Conservation (phyloP, 2,888 invertebrate genomes). For the Drosophila barbarae region DNA sequence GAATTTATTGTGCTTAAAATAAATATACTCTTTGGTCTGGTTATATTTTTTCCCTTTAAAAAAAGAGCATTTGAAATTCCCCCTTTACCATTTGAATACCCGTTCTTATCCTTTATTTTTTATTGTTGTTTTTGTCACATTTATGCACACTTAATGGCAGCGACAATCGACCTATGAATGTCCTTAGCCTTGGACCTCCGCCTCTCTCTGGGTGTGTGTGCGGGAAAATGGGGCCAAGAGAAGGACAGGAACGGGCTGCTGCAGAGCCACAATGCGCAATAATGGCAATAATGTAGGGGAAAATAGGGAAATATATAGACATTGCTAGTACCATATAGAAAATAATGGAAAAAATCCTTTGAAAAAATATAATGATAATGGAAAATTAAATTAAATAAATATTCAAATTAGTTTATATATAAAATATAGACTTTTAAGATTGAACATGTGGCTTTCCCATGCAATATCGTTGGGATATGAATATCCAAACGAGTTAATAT, state of each 20-base stretch:
- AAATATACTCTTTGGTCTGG: neutral
- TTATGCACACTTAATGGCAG: constrained; percentile 68
- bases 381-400: neutral
- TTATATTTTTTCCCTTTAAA: neutral
- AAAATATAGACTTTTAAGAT: neutral
- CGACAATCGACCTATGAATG: constrained; percentile 65
- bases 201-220: constrained; percentile 14
- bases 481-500: neutral
- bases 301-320: neutral
- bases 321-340: neutral
- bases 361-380: neutral
- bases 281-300: constrained; percentile 39
- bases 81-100: neutral
- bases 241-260: constrained; percentile 17
- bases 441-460: neutral
- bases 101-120: constrained; percentile 23
- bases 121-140: constrained; percentile 55
- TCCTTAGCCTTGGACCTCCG: constrained; percentile 58
- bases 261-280: constrained; percentile 54
- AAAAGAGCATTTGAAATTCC: constrained; percentile 3
- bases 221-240: neutral
- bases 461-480: neutral
- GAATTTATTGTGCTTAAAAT: neutral
- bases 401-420: neutral
- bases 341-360: neutral